Evolutionary conservation across 37 sponge, comb jelly and placozoan genomes (phyloP).

Genomic region (Aphrocallistes beatrix): DNA sequence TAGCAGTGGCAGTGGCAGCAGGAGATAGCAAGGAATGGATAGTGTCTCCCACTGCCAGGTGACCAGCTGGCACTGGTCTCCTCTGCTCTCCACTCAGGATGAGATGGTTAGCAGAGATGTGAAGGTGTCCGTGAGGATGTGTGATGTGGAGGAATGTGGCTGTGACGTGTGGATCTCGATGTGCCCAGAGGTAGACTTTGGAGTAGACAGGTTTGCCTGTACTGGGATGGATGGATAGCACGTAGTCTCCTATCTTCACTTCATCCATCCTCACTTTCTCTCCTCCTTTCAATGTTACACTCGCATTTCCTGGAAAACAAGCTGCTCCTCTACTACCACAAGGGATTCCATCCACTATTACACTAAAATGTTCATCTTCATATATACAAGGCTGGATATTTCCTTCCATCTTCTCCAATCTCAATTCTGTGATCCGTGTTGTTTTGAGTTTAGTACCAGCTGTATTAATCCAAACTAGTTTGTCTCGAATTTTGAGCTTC

Average conservation of each 20-base stretch:
- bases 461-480: not conserved
- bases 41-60: not conserved
- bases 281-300: not conserved
- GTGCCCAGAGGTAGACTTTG: conserved; percentile 10
- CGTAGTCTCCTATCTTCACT: conserved; percentile 8
- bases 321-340: not conserved
- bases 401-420: not conserved
- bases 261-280: conserved; percentile 9
- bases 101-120: conserved; percentile 16
- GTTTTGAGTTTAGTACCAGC: not conserved
- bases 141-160: conserved; percentile 19
- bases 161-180: conserved; percentile 12
- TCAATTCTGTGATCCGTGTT: not conserved
- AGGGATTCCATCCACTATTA: not conserved
- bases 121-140: conserved; percentile 17
- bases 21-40: not conserved
- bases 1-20: no score
- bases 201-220: conserved; percentile 17
- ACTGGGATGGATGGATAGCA: conserved; percentile 12
- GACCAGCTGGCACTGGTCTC: conserved; percentile 15
- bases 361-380: not conserved
- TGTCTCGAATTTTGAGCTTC: not conserved
- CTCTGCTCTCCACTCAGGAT: not conserved
- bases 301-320: conserved; percentile 6
- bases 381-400: not conserved